Percentiles rank a stretch among this genome's conserved stretches.
These are phyloP conservation scores for Metallyticus violacea DNA, from an alignment of 2,888 invertebrate genomes.

Conservation along the genomic window DNA sequence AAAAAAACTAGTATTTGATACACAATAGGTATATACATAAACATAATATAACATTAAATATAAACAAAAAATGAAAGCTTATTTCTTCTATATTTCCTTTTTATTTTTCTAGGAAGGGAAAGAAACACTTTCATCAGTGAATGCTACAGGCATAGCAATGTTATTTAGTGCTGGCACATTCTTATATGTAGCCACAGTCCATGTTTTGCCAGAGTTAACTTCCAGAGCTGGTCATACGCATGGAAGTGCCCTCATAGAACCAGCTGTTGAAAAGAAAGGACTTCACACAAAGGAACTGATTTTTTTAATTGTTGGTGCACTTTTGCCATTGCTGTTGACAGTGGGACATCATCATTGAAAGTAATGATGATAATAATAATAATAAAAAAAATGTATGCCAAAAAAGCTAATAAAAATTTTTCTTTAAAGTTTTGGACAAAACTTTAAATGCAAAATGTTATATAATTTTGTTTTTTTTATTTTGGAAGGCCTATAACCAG, in stretches of 20 bases:
- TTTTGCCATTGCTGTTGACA: slow-evolving; percentile 86
- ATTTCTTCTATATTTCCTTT: background rate
- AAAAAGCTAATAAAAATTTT: background rate
- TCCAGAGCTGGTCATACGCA: slow-evolving; percentile 31
- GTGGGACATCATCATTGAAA: slow-evolving; percentile 85
- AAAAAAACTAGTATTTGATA: no score
- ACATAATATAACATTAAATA: no score
- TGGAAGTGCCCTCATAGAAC: background rate
- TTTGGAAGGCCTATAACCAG: background rate
- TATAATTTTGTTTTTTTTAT: no score
- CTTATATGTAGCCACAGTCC: slow-evolving; percentile 97
- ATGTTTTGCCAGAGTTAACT: slow-evolving; percentile 93
- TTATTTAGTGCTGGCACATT: slow-evolving; percentile 98
- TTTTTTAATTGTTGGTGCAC: slow-evolving; percentile 80
- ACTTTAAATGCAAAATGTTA: no score
- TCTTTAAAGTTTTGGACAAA: background rate
- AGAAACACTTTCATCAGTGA: slow-evolving; percentile 81
- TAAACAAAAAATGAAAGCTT: background rate
- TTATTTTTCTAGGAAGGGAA: slow-evolving; percentile 71
- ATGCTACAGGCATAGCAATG: slow-evolving; percentile 97
- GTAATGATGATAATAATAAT: background rate
- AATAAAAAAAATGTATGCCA: background rate
- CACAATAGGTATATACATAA: no score
- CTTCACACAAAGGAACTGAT: slow-evolving; percentile 76
- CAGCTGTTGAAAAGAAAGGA: slow-evolving; percentile 43